Conservation (phyloP, 2,888 invertebrate species). For the Myopa tessellatipennis region DNA sequence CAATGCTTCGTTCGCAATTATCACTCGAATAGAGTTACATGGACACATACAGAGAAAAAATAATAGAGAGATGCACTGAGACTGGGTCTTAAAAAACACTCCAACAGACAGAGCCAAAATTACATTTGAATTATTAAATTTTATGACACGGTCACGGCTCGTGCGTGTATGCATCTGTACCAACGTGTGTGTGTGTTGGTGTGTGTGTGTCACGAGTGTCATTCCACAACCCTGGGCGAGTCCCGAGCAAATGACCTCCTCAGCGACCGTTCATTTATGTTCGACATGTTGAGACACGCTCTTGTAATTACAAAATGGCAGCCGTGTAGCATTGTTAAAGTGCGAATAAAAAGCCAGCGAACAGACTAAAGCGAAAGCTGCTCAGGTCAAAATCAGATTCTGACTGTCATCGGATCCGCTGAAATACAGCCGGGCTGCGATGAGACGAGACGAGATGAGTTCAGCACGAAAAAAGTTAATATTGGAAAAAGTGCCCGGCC, state of each 20-base stretch:
- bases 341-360: neutral
- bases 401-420: too few species aligned
- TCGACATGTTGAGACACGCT: conserved; percentile 36
- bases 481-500: too few species aligned
- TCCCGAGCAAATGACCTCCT: neutral
- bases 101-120: conserved; percentile 52
- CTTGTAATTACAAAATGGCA: conserved; percentile 27
- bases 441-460: too few species aligned
- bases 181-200: neutral
- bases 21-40: too few species aligned
- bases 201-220: conserved; percentile 14
- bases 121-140: conserved; percentile 66
- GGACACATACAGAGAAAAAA: too few species aligned
- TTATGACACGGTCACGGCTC: conserved; percentile 55
- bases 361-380: too few species aligned
- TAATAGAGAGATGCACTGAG: too few species aligned
- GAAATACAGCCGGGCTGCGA: too few species aligned
- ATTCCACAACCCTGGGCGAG: neutral
- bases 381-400: too few species aligned
- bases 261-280: conserved; percentile 32
- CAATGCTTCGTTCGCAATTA: too few species aligned
- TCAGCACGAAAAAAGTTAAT: too few species aligned
- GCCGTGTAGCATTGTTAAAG: neutral
- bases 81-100: too few species aligned
- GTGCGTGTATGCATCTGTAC: neutral